These are phyloP conservation scores for Nibea albiflora DNA, from an alignment of 2,113 vertebrate genomes.

Conservation along the genomic window DNA sequence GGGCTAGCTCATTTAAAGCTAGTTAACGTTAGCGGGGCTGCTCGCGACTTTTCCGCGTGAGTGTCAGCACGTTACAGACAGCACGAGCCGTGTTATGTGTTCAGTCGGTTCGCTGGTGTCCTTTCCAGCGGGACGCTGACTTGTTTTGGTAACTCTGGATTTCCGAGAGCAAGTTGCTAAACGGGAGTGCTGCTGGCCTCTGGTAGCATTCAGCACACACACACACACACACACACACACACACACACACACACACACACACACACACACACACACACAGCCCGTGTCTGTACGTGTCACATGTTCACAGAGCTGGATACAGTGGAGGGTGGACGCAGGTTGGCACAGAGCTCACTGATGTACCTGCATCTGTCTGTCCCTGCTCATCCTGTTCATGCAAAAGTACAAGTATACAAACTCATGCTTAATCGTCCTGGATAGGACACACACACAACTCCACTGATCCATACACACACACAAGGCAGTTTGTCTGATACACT, in stretches of 20 bases:
- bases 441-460: neutral
- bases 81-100: neutral
- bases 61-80: neutral
- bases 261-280: neutral
- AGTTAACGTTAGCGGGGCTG: constrained; percentile 29
- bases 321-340: constrained; percentile 7
- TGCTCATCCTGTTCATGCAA: neutral
- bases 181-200: neutral
- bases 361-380: neutral
- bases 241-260: too few species aligned
- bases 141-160: neutral
- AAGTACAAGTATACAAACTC: neutral
- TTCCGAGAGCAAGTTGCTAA: neutral
- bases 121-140: neutral
- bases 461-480: neutral
- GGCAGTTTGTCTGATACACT: too few species aligned
- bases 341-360: neutral
- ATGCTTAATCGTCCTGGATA: neutral
- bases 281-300: neutral
- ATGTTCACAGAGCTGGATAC: neutral
- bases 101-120: accelerated
- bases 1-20: constrained; percentile 51
- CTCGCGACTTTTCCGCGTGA: neutral
- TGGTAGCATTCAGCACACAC: neutral
- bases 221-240: too few species aligned